These are phyloP conservation scores for Neotoxoptera formosana DNA, from an alignment of 1,140 invertebrate genomes.

Conservation along the genomic window DNA sequence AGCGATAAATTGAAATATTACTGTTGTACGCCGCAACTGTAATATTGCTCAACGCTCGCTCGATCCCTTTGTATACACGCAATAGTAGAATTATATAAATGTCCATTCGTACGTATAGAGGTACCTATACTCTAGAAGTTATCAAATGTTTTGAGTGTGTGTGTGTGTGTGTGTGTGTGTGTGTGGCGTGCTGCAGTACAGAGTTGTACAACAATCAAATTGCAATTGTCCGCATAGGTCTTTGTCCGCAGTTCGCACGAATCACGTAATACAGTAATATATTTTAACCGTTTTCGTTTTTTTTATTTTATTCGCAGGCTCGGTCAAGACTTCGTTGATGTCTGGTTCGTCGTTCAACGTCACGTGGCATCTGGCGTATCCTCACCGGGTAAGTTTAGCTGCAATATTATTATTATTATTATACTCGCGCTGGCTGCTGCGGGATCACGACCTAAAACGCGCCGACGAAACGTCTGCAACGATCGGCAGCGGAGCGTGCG, in stretches of 20 bases:
- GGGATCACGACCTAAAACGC: constrained; percentile 11
- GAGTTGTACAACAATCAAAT: constrained; percentile 9
- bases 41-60: neutral
- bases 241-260: neutral
- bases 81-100: neutral
- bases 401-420: neutral
- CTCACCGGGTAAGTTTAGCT: constrained; percentile 80
- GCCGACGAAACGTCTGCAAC: neutral
- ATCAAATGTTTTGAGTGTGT: neutral
- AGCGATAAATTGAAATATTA: neutral
- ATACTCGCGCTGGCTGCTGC: neutral
- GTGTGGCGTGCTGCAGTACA: too few species aligned
- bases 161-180: neutral
- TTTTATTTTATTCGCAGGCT: constrained; percentile 70
- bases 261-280: constrained; percentile 25
- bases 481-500: neutral
- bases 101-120: neutral
- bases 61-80: neutral
- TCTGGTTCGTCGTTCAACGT: constrained; percentile 86
- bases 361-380: constrained; percentile 93
- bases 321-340: constrained; percentile 80
- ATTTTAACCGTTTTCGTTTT: constrained; percentile 18
- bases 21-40: neutral
- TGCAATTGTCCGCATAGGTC: neutral
- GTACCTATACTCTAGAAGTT: neutral